Evolutionary conservation across 1,140 invertebrate genomes (phyloP).

Genomic region (Eurosta solidaginis): DNA sequence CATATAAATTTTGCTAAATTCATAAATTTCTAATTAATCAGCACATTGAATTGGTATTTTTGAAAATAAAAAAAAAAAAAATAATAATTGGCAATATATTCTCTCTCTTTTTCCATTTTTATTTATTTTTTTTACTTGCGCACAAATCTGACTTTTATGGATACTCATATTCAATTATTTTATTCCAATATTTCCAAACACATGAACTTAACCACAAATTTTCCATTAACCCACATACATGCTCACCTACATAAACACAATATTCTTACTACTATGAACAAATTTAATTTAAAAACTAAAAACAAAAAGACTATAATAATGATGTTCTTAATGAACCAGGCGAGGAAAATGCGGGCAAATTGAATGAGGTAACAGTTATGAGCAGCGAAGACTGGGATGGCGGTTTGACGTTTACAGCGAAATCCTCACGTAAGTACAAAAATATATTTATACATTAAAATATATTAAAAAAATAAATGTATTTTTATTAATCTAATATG

Average conservation of each 20-base stretch:
- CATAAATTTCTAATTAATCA: no score
- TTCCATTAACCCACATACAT: background rate
- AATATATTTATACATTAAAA: background rate
- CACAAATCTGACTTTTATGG: background rate
- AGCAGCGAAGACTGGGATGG: slow-evolving; percentile 76
- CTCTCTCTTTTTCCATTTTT: background rate
- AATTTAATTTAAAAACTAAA: background rate
- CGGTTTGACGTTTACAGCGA: slow-evolving; percentile 83
- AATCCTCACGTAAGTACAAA: slow-evolving; percentile 76
- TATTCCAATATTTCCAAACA: no score
- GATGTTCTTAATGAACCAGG: slow-evolving; percentile 76
- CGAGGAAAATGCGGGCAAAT: slow-evolving; percentile 64
- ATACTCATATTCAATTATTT: background rate
- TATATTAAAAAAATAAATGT: background rate
- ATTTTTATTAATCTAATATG: background rate
- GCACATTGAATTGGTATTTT: background rate
- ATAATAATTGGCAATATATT: slow-evolving; percentile 11
- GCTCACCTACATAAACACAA: slow-evolving; percentile 2
- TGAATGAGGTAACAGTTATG: slow-evolving; percentile 55
- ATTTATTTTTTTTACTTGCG: background rate
- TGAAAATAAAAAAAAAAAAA: background rate
- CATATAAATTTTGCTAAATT: no score
- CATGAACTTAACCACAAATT: no score
- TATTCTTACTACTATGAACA: background rate
- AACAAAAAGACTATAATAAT: slow-evolving; percentile 74